Conservation (phyloP, 1,140 invertebrate species). For the Lordiphosa collinella region DNA sequence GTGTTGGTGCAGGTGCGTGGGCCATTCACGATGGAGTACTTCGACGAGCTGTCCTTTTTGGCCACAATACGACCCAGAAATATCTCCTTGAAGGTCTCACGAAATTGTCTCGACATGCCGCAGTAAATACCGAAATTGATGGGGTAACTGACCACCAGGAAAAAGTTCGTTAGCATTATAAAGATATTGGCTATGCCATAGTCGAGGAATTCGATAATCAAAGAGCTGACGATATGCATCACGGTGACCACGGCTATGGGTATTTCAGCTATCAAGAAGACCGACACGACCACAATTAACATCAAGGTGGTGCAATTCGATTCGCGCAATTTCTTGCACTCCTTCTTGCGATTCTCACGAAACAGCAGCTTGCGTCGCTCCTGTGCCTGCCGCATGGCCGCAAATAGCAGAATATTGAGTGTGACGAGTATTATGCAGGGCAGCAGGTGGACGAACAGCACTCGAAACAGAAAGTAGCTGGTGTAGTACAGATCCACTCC, state of each 20-base stretch:
- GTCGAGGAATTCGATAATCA: constrained; percentile 86
- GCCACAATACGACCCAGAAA: constrained; percentile 85
- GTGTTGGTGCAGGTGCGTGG: constrained; percentile 90
- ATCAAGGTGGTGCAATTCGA: constrained; percentile 96
- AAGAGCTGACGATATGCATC: constrained; percentile 90
- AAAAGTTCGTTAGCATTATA: constrained; percentile 93
- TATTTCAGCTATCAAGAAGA: constrained; percentile 94
- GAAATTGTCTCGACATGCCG: constrained; percentile 95
- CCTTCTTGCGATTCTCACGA: constrained; percentile 91
- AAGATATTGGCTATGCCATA: constrained; percentile 90
- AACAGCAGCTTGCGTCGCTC: constrained; percentile 89
- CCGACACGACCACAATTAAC: constrained; percentile 96
- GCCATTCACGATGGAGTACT: constrained; percentile 89
- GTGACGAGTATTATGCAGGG: constrained; percentile 94
- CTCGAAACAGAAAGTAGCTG: constrained; percentile 90
- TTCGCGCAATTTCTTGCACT: constrained; percentile 90
- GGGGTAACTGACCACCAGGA: constrained; percentile 94
- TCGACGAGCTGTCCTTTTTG: constrained; percentile 85
- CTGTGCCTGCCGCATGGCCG: constrained; percentile 91
- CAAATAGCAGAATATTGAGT: constrained; percentile 92
- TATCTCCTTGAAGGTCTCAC: constrained; percentile 95
- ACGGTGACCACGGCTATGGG: constrained; percentile 93
- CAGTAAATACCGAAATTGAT: constrained; percentile 98
- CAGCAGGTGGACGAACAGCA: constrained; percentile 93
- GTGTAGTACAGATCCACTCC: constrained; percentile 88